phyloP scores from a whole-genome alignment of 1,140 invertebrate genomes.

The Drosophila sechellia region DNA sequence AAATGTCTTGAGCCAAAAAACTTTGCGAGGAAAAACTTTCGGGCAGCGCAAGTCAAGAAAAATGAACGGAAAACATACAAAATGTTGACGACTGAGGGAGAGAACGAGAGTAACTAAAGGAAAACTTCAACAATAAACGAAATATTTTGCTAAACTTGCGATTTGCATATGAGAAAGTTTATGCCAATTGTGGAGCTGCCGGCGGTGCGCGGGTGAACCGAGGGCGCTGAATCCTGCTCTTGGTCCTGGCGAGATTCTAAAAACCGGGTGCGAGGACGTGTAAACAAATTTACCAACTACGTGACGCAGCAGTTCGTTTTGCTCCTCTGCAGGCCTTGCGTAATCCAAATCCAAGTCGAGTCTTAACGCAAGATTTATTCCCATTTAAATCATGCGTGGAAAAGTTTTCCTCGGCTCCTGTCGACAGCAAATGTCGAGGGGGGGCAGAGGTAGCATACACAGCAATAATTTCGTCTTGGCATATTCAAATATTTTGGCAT shows the following conservation, averaged over 20 bases:
- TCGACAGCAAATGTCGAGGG: constrained; percentile 54
- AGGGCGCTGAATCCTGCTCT: neutral
- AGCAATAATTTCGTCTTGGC: constrained; percentile 71
- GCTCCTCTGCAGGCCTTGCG: constrained; percentile 6
- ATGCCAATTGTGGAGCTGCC: constrained; percentile 66
- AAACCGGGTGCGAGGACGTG: constrained; percentile 56
- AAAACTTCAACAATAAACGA: constrained; percentile 83
- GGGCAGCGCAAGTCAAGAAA: neutral
- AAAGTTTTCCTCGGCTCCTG: constrained; percentile 63
- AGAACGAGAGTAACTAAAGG: constrained; percentile 60
- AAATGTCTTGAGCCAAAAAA: constrained; percentile 42
- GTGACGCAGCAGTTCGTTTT: constrained; percentile 68
- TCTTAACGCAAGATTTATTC: constrained; percentile 81
- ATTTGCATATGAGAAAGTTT: constrained; percentile 82
- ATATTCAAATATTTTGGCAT: constrained; percentile 79
- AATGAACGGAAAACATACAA: constrained; percentile 35
- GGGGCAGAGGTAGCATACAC: constrained; percentile 19
- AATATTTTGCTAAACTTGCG: constrained; percentile 83
- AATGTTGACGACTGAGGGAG: constrained; percentile 61
- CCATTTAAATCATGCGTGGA: constrained; percentile 82
- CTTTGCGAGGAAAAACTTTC: constrained; percentile 44
- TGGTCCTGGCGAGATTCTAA: constrained; percentile 25
- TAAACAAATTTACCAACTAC: constrained; percentile 81
- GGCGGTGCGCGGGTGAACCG: neutral
- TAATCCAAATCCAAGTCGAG: constrained; percentile 68